Evolutionary conservation across 2,113 vertebrate genomes (phyloP), one percentile per base, ranked within the genome.

Genomic region (Pleuronectes platessa): DNA sequence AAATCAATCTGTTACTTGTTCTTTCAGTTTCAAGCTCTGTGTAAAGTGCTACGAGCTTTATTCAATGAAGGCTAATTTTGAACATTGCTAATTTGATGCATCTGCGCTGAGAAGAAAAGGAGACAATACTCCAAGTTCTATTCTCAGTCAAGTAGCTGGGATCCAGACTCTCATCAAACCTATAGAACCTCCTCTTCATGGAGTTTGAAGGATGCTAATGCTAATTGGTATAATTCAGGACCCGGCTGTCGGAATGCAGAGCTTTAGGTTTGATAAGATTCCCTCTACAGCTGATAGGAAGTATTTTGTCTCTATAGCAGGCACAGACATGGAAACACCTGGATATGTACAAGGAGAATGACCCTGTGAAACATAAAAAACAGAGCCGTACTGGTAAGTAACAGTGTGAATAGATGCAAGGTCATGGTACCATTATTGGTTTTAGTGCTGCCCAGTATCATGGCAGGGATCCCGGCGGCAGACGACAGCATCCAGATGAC

Each of bases 401-500:
- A 11, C 8, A 31, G 21, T 54, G 55, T 53, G 40, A 55, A 59
- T 54, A 3, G n/a, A 10, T 54, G 17, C 6, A 12, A n/a, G 26
- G 24, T 21, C 42, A 13, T 71, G 81, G 91, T 94, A 98, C 98
- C 97, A 81, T 98, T 96, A 68, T 96, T 96, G 65, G 96, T 95
- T 85, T 98, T 96, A 5, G 98, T 99, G 85, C 96, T 96, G 85
- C 97, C 98, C 1, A 99, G 95, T 17, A 99, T 94, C 88, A 98
- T 97, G 0, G 96, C 98, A 11, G 98, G 98, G 87, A 99, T 96
- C 9, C 98, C 98, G 20, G 97, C 96, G 27, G 96, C 97, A 0
- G 97, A 99, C 2, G 98, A 98, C 76, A 99, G 85, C 1, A 97
- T 86, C 98, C 98, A 99, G 85, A 99, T 99, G 56, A 97, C 94